A percentile compares a stretch with the other conserved stretches of the same genome.
Conservation (phyloP, 2,797 vertebrate species). For the Enteromius treurensis region DNA sequence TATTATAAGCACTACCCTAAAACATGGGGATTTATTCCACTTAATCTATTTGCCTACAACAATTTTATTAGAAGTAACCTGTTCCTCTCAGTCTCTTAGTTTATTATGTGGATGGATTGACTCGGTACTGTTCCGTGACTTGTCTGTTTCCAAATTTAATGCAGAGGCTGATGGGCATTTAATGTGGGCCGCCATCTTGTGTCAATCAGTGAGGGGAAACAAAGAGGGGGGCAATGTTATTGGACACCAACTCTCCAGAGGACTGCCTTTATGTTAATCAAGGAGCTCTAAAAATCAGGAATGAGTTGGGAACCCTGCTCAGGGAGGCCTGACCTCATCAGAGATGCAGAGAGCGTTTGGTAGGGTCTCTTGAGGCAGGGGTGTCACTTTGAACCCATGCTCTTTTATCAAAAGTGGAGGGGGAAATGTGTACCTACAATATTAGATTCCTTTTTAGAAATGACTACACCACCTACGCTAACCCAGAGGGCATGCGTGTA, state of each 20-base stretch:
- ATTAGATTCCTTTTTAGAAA: slow-evolving; percentile 43
- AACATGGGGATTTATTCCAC: slow-evolving; percentile 17
- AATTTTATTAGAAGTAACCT: slow-evolving; percentile 26
- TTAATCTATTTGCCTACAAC: slow-evolving; percentile 50
- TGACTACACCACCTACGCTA: slow-evolving; percentile 30
- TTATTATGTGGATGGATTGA: slow-evolving; percentile 74
- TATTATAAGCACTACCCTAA: not conserved
- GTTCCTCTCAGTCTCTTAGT: slow-evolving; percentile 58
- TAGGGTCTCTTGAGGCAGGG: slow-evolving; percentile 55
- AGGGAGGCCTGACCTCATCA: slow-evolving; percentile 62
- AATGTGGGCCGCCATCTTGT: slow-evolving; percentile 74
- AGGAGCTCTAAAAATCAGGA: slow-evolving; percentile 58
- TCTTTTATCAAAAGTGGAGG: slow-evolving; percentile 53
- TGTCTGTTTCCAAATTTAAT: slow-evolving; percentile 71
- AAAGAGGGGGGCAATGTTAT: slow-evolving; percentile 73
- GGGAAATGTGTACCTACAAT: slow-evolving; percentile 47
- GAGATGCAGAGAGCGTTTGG: slow-evolving; percentile 64
- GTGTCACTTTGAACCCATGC: slow-evolving; percentile 47
- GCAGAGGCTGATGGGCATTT: slow-evolving; percentile 77
- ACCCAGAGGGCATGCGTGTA: slow-evolving; percentile 19
- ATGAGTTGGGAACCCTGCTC: slow-evolving; percentile 56
- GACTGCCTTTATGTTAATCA: slow-evolving; percentile 76
- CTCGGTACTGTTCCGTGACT: slow-evolving; percentile 70
- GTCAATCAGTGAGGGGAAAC: slow-evolving; percentile 75
- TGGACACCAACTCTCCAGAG: slow-evolving; percentile 70